Percentiles rank a stretch among this genome's conserved stretches.
Conservation (phyloP, 1,140 invertebrate genomes). For the Paraescarpia echinospica region DNA sequence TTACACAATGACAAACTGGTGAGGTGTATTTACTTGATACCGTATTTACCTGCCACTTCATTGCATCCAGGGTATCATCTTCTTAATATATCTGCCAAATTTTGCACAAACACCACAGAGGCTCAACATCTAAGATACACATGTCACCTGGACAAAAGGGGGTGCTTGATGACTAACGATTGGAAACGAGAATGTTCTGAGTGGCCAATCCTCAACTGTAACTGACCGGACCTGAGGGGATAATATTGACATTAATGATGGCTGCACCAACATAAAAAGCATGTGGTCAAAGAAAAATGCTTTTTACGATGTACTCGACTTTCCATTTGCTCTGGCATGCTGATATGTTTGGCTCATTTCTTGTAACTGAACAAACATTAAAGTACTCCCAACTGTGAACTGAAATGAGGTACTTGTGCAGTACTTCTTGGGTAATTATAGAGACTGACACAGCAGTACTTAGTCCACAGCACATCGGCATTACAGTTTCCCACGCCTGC, state of each 20-base stretch:
- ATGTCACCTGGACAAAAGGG: background rate
- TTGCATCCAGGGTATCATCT: background rate
- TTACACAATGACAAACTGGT: background rate
- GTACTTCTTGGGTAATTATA: background rate
- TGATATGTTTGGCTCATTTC: background rate
- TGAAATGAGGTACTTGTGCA: background rate
- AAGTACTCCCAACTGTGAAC: background rate
- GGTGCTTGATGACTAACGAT: background rate
- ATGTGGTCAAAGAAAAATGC: background rate
- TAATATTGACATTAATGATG: background rate
- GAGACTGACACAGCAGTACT: too few relatives aligned
- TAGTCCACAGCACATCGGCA: background rate
- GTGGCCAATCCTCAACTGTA: background rate
- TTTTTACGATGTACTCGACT: background rate
- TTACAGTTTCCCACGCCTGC: background rate
- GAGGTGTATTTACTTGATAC: too few relatives aligned
- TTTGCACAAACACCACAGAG: background rate
- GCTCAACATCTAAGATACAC: background rate
- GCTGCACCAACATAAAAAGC: background rate
- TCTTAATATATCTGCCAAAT: background rate
- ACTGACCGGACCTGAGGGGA: background rate
- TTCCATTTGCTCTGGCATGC: background rate
- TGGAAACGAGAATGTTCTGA: background rate
- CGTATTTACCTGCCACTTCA: background rate
- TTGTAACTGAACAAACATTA: background rate